Evolutionary conservation across 1,140 invertebrate species (phyloP).

Genomic region (Drosophila parvula): DNA sequence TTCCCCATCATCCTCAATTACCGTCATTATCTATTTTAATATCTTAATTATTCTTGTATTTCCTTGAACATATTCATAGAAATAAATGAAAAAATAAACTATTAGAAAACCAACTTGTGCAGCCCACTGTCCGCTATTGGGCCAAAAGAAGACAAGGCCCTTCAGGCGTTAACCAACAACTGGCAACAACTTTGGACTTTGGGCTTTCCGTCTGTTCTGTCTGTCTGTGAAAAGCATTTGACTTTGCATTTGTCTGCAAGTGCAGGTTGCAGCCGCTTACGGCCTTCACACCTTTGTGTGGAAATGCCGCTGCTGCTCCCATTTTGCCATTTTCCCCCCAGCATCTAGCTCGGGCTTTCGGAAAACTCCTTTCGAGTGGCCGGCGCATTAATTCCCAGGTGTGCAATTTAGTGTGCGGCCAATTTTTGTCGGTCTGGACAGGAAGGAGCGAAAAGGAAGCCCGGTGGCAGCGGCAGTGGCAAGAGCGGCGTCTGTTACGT

Average conservation of each 20-base stretch:
- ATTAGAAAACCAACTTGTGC: not conserved
- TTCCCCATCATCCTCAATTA: no score
- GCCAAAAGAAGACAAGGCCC: conserved; percentile 27
- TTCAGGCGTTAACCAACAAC: conserved; percentile 44
- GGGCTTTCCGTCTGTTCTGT: conserved; percentile 28
- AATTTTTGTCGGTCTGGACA: conserved; percentile 71
- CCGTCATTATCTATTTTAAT: no score
- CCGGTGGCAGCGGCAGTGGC: not conserved
- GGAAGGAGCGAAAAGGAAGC: conserved; percentile 16
- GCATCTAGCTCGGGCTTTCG: conserved; percentile 7
- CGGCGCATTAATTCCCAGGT: conserved; percentile 75
- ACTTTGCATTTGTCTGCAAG: conserved; percentile 62
- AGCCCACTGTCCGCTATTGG: conserved; percentile 30
- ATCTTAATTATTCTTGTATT: no score
- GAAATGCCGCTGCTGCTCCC: conserved; percentile 15
- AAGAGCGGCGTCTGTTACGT: conserved; percentile 50
- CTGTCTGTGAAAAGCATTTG: conserved; percentile 57
- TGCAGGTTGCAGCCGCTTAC: conserved; percentile 32
- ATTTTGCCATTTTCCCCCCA: conserved; percentile 14
- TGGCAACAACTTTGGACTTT: conserved; percentile 46
- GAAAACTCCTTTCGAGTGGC: conserved; percentile 72
- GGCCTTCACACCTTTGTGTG: conserved; percentile 62
- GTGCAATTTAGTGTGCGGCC: conserved; percentile 81
- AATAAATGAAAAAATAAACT: not conserved
- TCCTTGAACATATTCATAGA: no score